These are phyloP conservation scores for Hemichromis elongatus DNA, from an alignment of 2,113 vertebrate genomes.

Conservation along the genomic window DNA sequence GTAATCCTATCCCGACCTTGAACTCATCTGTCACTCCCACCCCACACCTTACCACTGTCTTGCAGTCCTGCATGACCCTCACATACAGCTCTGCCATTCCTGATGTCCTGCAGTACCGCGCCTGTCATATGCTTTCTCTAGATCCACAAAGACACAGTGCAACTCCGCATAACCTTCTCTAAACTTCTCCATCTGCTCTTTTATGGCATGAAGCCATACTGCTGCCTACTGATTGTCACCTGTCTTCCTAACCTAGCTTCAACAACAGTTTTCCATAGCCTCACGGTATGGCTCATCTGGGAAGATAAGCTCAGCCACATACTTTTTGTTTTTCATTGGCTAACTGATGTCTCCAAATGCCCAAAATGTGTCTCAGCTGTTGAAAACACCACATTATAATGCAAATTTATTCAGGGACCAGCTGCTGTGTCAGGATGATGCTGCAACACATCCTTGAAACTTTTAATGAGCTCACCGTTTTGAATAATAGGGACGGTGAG, in stretches of 20 bases:
- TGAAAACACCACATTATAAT: constrained; percentile 26
- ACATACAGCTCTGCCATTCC: not conserved
- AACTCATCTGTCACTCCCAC: not conserved
- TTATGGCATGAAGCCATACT: not conserved
- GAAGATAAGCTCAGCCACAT: not conserved
- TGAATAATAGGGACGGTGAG: constrained; percentile 30
- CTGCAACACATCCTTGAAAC: constrained; percentile 55
- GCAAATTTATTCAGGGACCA: constrained; percentile 68
- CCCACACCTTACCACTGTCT: not conserved
- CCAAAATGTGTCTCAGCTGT: constrained; percentile 31
- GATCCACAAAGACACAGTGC: not conserved
- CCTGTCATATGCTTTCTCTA: not conserved
- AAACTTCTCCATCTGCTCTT: not conserved
- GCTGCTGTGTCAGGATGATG: constrained; percentile 60
- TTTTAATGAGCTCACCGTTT: constrained; percentile 56
- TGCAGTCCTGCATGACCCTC: not conserved
- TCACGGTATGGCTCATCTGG: not conserved
- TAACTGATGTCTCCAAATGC: constrained; percentile 27
- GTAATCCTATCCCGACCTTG: not conserved
- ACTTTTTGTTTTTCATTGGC: not conserved
- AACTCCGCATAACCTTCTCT: not conserved
- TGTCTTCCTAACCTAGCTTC: not conserved
- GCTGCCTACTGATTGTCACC: not conserved
- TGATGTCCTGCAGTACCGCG: not conserved
- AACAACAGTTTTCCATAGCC: not conserved